Conservation (phyloP, 2,797 vertebrate genomes). For the Micromesistius poutassou region DNA sequence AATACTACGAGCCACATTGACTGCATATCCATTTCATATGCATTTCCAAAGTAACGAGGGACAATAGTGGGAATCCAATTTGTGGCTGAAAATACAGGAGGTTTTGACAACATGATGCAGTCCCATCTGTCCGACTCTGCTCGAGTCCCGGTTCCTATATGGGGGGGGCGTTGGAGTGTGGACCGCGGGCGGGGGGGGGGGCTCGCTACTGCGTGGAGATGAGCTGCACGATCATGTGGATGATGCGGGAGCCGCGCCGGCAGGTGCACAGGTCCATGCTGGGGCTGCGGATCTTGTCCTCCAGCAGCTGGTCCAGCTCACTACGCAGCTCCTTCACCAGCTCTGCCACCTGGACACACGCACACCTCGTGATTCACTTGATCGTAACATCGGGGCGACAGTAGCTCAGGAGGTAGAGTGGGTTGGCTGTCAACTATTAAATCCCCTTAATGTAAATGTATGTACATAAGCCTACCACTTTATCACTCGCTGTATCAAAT, state of each 20-base stretch:
- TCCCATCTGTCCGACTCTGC: no score
- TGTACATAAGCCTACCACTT: background rate
- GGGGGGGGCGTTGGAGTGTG: background rate
- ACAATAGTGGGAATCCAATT: background rate
- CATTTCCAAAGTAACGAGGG: background rate
- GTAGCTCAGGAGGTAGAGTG: no score
- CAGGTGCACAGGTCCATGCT: constrained; percentile 90
- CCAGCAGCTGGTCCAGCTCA: constrained; percentile 91
- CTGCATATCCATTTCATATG: background rate
- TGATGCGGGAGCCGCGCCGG: constrained; percentile 92
- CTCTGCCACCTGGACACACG: constrained; percentile 83
- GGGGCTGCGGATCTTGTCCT: constrained; percentile 93
- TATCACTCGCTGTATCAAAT: background rate
- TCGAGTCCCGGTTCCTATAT: background rate
- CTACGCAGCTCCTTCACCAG: constrained; percentile 90
- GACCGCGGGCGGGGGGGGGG: background rate
- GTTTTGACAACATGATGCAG: no score
- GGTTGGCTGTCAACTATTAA: no score
- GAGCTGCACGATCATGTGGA: constrained; percentile 90
- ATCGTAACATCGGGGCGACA: background rate
- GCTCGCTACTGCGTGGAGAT: constrained; percentile 88
- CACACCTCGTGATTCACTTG: constrained; percentile 26
- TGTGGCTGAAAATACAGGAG: background rate
- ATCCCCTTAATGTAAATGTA: no score
- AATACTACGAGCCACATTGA: background rate